Base-by-base conservation (phyloP, 2,888 invertebrate species). In the Melipona beecheii region DNA sequence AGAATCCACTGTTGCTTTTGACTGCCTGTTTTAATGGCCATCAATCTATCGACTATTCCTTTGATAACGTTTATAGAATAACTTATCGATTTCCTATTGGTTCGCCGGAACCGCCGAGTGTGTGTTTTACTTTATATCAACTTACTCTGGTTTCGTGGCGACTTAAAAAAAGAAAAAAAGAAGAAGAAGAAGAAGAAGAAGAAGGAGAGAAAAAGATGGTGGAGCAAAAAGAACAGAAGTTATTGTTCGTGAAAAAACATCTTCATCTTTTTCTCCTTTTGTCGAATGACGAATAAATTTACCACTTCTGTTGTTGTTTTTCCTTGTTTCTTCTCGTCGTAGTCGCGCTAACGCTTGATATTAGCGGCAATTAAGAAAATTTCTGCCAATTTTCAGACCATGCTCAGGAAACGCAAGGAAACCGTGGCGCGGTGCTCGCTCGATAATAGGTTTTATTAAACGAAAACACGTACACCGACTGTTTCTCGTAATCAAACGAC, bases 31-130 rank as follows among this genome's bases (percentile, higher is more conserved):
- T 81, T 82, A 73, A 72, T 69, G 74, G 43, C 43, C 65, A 65
- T 49, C 78, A 81, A 84, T 78, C 75, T 78, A 82, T 77, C 81
- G 82, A 75, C 87, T 52, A 87, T 83, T 71, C 81, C 87, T 86
- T 86, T 77, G 77, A 70, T 71, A 69, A 68, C 78, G 85, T 71
- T 83, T 79, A 85, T 86, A 86, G 83, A 90, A 86, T 83, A 78
- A 88, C 86, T 81, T 83, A 88, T 88, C 74, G 85, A 89, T 88
- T 87, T 85, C 74, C 81, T 66, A 70, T 81, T 76, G 69, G 69
- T 64, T 43, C 15, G 72, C 17, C 49, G 11, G 73, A 70, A 31
- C 43, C 72, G 24, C 13, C 31, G 43, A 43, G 43, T 43, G 43
- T 31, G 31, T 24, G 64, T 74, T 78, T 74, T 19, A 54, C 65